These are phyloP conservation scores for Nemopilema nomurai DNA, from an alignment of 30 jellyfish, hydroid and myxozoan genomes.

Conservation along the genomic window DNA sequence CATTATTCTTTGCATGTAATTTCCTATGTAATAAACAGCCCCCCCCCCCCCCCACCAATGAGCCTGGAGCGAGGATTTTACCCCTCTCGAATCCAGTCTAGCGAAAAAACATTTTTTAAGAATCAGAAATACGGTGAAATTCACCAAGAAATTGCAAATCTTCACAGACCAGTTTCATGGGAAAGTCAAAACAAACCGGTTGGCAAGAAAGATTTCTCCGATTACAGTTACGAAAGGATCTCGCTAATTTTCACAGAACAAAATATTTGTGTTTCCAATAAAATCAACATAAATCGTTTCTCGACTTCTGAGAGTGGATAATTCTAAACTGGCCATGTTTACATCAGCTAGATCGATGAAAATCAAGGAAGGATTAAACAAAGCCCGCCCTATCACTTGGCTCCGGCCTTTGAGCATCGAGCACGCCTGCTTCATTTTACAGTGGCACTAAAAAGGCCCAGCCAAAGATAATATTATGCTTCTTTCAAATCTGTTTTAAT, in stretches of 20 bases:
- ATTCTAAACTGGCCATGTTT: not conserved
- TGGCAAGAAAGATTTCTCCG: not conserved
- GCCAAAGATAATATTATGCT: not conserved
- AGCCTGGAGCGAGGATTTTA: too few species aligned
- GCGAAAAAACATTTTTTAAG: too few species aligned
- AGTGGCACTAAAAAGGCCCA: not conserved
- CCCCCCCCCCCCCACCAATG: too few species aligned
- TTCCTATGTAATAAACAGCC: too few species aligned
- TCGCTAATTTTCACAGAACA: not conserved
- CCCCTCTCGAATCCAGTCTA: too few species aligned
- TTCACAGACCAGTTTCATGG: too few species aligned
- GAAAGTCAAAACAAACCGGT: too few species aligned
- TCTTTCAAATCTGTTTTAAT: not conserved
- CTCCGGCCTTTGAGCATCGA: not conserved
- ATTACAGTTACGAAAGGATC: not conserved
- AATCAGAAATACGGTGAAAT: too few species aligned
- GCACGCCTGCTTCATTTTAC: not conserved
- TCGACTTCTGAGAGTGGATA: not conserved
- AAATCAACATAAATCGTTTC: not conserved
- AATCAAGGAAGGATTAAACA: not conserved
- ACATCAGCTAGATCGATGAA: not conserved
- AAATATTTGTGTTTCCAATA: not conserved
- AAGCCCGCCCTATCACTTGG: not conserved
- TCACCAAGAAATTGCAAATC: too few species aligned
- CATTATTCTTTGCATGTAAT: too few species aligned